Percentiles rank a stretch among this genome's conserved stretches.
Conservation (phyloP, 1,140 invertebrate species). For the Eurytemora carolleeae region DNA sequence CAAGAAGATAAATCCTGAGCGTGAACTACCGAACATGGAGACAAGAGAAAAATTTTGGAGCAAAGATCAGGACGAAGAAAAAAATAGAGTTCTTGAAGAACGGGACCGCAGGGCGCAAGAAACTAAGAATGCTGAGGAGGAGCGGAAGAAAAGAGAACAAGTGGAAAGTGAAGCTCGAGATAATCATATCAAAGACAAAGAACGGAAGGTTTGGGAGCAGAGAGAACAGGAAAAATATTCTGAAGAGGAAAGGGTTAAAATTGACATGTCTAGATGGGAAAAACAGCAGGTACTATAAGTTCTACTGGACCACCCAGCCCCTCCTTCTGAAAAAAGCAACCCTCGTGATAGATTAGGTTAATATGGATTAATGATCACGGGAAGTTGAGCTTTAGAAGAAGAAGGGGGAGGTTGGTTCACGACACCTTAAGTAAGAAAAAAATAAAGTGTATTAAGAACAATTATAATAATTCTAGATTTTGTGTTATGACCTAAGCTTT, state of each 20-base stretch:
- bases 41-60: slow-evolving; percentile 12
- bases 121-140: slow-evolving; percentile 9
- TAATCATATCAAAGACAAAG: slow-evolving; percentile 1
- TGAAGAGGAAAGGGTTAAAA: neutral
- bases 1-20: slow-evolving; percentile 8
- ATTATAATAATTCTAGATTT: no score
- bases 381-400: no score
- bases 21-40: slow-evolving; percentile 13
- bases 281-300: slow-evolving; percentile 1
- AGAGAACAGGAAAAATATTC: slow-evolving; percentile 3
- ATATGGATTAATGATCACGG: no score
- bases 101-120: slow-evolving; percentile 6
- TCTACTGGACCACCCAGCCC: no score
- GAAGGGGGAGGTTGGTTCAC: no score
- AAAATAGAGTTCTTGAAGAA: slow-evolving; percentile 7
- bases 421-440: no score
- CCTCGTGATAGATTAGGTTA: no score
- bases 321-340: no score
- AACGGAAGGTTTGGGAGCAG: slow-evolving; percentile 9
- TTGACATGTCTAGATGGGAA: slow-evolving; percentile 1
- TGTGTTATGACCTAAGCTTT: no score
- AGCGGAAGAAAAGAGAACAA: neutral
- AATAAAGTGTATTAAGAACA: no score
- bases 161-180: neutral
- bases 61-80: slow-evolving; percentile 13